These are phyloP conservation scores for Hydra vulgaris DNA, from an alignment of 30 jellyfish, hydroid and myxozoan species.

Conservation along the genomic window DNA sequence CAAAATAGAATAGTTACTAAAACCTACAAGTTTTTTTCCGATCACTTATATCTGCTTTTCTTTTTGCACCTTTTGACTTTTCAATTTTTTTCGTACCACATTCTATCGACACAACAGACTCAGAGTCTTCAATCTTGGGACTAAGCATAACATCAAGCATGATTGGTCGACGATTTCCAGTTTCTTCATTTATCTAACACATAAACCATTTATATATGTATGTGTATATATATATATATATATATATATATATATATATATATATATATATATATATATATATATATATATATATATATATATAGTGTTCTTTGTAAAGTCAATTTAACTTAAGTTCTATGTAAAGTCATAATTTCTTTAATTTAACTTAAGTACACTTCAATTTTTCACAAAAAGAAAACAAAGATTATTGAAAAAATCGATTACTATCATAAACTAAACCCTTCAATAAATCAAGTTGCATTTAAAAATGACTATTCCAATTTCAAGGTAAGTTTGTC, in stretches of 20 bases:
- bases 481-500: too few species aligned
- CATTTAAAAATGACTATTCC: too few species aligned
- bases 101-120: slow-evolving; percentile 5
- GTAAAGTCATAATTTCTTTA: too few species aligned
- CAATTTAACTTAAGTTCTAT: too few species aligned
- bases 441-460: too few species aligned
- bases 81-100: background rate
- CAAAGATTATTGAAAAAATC: too few species aligned
- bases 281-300: too few species aligned
- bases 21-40: background rate
- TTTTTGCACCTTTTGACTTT: background rate
- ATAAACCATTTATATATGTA: background rate
- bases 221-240: background rate
- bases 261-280: background rate
- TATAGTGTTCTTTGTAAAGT: too few species aligned
- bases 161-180: slow-evolving; percentile 85
- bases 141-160: slow-evolving; percentile 70
- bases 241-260: background rate
- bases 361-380: too few species aligned
- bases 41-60: background rate
- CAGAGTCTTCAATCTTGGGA: background rate
- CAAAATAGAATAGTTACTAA: too few species aligned
- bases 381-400: too few species aligned
- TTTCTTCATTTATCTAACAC: slow-evolving; percentile 75
- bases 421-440: too few species aligned